Conservation (phyloP, 2,797 vertebrate species). For the Pipistrellus pipistrellus region DNA sequence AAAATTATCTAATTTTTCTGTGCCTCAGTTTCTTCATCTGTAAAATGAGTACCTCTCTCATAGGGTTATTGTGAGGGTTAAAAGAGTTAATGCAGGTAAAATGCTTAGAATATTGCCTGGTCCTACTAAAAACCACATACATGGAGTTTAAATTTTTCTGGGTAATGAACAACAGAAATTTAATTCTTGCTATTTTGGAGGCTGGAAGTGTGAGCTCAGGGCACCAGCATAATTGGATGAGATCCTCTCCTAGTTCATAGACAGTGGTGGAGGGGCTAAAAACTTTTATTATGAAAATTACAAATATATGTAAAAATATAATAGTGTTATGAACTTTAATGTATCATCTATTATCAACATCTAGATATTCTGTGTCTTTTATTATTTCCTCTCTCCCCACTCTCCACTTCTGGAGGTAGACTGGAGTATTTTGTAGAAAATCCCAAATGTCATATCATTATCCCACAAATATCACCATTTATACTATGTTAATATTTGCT, state of each 20-base stretch:
- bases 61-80: neutral
- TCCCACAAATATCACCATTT: neutral
- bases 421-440: conserved; percentile 31
- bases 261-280: neutral
- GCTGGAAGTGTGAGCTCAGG: neutral
- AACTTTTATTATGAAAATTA: conserved; percentile 29
- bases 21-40: conserved; percentile 29
- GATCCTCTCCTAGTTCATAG: neutral
- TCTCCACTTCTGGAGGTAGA: neutral
- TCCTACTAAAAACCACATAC: neutral
- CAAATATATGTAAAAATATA: conserved; percentile 8
- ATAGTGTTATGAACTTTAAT: neutral
- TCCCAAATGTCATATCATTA: neutral
- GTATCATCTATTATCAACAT: neutral
- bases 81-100: neutral
- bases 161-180: neutral
- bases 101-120: neutral
- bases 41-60: conserved; percentile 25
- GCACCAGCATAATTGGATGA: neutral
- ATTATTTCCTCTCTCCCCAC: neutral
- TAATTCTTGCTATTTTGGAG: neutral
- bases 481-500: conserved; percentile 42
- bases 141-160: neutral
- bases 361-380: conserved; percentile 32
- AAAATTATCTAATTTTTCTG: neutral